Percentiles rank a stretch among this genome's conserved stretches.
These are phyloP conservation scores for Bothrops jararaca DNA, from an alignment of 2,113 vertebrate genomes.

Conservation along the genomic window DNA sequence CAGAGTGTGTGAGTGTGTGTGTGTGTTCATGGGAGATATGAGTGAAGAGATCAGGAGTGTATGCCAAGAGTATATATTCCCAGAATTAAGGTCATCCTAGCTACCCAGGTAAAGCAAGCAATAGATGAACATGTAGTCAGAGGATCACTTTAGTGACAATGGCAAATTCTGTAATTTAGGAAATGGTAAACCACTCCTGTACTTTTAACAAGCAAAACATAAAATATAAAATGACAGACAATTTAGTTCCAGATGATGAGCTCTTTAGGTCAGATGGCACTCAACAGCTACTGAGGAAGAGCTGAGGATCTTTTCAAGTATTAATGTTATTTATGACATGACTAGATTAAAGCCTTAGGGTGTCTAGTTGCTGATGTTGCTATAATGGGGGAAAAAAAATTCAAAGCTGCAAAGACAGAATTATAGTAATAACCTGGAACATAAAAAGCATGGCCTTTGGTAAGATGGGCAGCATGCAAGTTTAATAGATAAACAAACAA, in stretches of 20 bases:
- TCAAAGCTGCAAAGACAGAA: background rate
- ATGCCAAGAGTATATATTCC: background rate
- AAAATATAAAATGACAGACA: background rate
- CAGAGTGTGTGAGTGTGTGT: background rate
- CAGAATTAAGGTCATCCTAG: too few relatives aligned
- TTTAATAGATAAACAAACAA: background rate
- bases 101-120: background rate
- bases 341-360: background rate
- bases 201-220: background rate
- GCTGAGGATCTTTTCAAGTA: background rate
- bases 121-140: background rate
- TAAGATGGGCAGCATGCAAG: background rate
- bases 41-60: background rate
- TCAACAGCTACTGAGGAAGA: background rate
- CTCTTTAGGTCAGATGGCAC: background rate
- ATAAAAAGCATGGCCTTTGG: background rate
- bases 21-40: background rate
- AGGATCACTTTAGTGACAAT: background rate
- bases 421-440: background rate
- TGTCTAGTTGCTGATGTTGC: background rate
- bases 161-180: background rate
- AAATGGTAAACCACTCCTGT: background rate
- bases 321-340: background rate
- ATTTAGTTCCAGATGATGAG: background rate
- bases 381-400: background rate